Conservation (phyloP, 2,888 invertebrate genomes). For the Phaonia tiefii region DNA sequence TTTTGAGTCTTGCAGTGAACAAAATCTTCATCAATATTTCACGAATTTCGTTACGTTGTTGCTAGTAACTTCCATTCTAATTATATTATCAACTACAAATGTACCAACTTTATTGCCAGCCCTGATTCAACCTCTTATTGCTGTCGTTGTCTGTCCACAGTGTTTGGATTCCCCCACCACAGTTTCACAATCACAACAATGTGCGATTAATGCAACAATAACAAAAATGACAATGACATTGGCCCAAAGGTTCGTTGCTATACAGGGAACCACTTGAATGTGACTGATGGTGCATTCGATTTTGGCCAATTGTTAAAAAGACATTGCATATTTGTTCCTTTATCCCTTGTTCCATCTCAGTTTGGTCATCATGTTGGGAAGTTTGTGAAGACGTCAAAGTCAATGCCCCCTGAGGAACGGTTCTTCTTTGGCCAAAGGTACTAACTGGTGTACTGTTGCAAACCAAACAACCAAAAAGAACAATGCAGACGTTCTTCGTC, state of each 20-base stretch:
- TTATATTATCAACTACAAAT: too few relatives aligned
- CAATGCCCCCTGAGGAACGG: conserved; percentile 60
- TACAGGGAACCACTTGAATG: conserved; percentile 2
- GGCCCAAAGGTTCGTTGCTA: conserved; percentile 17
- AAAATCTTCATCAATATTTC: too few relatives aligned
- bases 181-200: conserved; percentile 40
- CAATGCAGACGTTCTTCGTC: conserved; percentile 5
- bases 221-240: not conserved
- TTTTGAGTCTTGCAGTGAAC: too few relatives aligned
- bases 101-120: too few relatives aligned
- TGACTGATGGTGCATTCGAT: conserved; percentile 39
- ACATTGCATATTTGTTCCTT: not conserved
- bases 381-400: conserved; percentile 57
- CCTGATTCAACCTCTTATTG: too few relatives aligned
- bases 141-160: too few relatives aligned
- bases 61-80: too few relatives aligned
- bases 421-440: conserved; percentile 40
- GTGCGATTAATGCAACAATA: not conserved
- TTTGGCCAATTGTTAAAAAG: conserved; percentile 36
- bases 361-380: conserved; percentile 20
- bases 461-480: conserved; percentile 23
- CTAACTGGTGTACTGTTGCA: conserved; percentile 7
- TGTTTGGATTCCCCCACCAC: conserved; percentile 14
- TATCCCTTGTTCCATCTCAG: conserved; percentile 1
- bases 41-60: too few relatives aligned